Evolutionary conservation across 2,888 invertebrate species (phyloP).

Genomic region (Epinotia nisella): DNA sequence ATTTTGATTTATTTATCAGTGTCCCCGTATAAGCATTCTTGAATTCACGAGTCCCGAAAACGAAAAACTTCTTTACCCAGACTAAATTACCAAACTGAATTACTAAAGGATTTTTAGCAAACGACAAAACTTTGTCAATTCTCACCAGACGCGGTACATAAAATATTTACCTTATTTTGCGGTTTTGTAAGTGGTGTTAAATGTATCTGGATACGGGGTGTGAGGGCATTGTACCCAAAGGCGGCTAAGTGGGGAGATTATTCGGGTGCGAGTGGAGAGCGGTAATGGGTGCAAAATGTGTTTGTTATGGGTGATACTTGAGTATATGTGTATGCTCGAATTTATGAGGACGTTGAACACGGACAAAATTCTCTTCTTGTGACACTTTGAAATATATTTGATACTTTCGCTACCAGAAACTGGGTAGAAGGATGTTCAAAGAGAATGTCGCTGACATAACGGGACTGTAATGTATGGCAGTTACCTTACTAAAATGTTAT

Average conservation of each 20-base stretch:
- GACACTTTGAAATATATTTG: background rate
- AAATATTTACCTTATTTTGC: slow-evolving; percentile 29
- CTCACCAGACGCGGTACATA: slow-evolving; percentile 25
- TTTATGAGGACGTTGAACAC: background rate
- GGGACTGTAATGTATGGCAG: too few relatives aligned
- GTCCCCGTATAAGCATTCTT: background rate
- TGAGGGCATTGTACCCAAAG: slow-evolving; percentile 13
- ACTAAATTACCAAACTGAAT: background rate
- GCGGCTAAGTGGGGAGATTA: slow-evolving; percentile 20
- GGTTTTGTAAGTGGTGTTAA: slow-evolving; percentile 13
- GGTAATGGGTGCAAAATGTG: background rate
- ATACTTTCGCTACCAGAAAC: too few relatives aligned
- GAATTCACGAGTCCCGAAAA: background rate
- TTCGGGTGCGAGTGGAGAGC: background rate
- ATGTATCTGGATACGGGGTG: background rate
- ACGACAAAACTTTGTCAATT: slow-evolving; percentile 18
- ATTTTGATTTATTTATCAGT: too few relatives aligned
- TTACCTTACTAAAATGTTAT: too few relatives aligned
- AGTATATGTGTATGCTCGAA: background rate
- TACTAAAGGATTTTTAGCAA: slow-evolving; percentile 19
- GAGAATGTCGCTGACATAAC: too few relatives aligned
- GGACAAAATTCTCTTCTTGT: background rate
- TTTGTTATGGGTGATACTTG: background rate
- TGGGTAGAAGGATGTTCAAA: too few relatives aligned
- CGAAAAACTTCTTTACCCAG: slow-evolving; percentile 16